Conservation (phyloP, 1,140 invertebrate species). For the Manduca sexta region DNA sequence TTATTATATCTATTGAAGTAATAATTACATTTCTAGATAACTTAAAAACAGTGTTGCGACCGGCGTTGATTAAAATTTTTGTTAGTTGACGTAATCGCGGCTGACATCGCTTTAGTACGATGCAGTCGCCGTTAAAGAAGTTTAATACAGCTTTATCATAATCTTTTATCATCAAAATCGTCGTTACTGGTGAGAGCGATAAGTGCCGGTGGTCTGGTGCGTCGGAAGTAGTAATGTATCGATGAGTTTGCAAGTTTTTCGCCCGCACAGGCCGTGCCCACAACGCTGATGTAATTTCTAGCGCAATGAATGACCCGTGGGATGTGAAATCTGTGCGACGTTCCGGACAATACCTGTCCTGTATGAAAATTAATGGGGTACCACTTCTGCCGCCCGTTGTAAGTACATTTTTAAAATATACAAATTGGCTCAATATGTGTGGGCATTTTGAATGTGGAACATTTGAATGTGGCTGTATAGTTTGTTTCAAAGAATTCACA, state of each 20-base stretch:
- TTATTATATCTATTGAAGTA: too few relatives aligned
- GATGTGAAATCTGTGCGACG: slow-evolving; percentile 60
- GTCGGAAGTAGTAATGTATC: slow-evolving; percentile 4
- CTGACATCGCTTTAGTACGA: slow-evolving; percentile 38
- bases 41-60: background rate
- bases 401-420: slow-evolving; percentile 31
- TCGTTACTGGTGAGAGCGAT: background rate
- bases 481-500: too few relatives aligned
- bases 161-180: too few relatives aligned
- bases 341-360: slow-evolving; percentile 70
- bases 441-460: background rate
- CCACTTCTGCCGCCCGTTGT: slow-evolving; percentile 78
- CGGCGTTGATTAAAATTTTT: slow-evolving; percentile 15
- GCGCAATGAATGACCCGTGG: slow-evolving; percentile 64
- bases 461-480: background rate
- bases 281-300: slow-evolving; percentile 15
- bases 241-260: slow-evolving; percentile 7
- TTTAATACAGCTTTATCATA: slow-evolving; percentile 6
- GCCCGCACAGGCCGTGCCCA: background rate
- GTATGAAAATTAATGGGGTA: slow-evolving; percentile 77
- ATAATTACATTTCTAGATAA: background rate
- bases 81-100: slow-evolving; percentile 35
- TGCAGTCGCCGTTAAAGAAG: slow-evolving; percentile 27
- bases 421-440: background rate
- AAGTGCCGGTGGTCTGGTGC: background rate